These are phyloP conservation scores for Mesorhabditis belari DNA, from an alignment of 2,888 invertebrate genomes.

Conservation along the genomic window DNA sequence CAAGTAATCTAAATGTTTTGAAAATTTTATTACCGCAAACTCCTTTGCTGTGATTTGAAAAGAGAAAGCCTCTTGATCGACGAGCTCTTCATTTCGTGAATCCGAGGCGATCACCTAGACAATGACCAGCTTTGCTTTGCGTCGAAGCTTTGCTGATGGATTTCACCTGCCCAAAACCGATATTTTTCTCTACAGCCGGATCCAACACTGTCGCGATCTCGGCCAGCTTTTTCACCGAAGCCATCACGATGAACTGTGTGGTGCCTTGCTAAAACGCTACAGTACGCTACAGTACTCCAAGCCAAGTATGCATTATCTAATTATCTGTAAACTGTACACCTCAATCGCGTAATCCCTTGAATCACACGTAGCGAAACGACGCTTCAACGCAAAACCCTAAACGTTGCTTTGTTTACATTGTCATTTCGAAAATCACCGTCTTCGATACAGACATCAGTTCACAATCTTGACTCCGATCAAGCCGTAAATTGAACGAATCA, in stretches of 20 bases:
- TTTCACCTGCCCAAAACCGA: conserved; percentile 49
- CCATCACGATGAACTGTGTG: conserved; percentile 52
- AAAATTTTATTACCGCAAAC: background rate
- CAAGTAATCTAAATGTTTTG: background rate
- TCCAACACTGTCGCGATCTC: conserved; percentile 15
- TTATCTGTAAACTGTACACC: conserved; percentile 11
- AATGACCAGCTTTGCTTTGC: too few species aligned
- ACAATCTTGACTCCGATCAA: conserved; percentile 43
- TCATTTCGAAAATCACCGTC: too few species aligned
- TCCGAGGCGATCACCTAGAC: conserved; percentile 36
- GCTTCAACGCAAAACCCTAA: conserved; percentile 21
- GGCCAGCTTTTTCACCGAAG: conserved; percentile 32
- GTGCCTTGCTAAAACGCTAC: conserved; percentile 55
- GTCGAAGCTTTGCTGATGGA: too few species aligned
- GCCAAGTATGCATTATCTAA: background rate
- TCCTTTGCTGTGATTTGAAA: background rate
- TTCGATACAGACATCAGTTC: too few species aligned
- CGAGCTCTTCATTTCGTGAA: conserved; percentile 9
- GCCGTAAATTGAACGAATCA: conserved; percentile 15
- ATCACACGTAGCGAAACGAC: conserved; percentile 47
- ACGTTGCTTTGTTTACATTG: background rate
- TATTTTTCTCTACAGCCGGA: conserved; percentile 48
- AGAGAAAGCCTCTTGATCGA: background rate
- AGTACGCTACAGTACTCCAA: background rate
- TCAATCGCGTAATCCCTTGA: conserved; percentile 47